Evolutionary conservation across 1,140 invertebrate genomes (phyloP), one percentile per base, ranked within the genome.

Genomic region (Belonocnema kinseyi): DNA sequence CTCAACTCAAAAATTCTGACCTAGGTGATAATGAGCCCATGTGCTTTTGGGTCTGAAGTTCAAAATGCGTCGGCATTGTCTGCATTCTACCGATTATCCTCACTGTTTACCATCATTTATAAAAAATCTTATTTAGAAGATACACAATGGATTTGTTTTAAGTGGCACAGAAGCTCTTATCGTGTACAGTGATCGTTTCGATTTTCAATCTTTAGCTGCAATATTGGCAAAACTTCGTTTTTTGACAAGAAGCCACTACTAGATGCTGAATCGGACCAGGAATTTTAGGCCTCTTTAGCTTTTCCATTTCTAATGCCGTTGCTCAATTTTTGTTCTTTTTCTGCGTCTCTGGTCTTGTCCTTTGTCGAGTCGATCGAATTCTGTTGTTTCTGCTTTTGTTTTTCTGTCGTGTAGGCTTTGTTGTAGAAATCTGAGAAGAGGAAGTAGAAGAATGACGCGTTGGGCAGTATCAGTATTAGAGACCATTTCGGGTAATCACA

Each of bases 401-500:
- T 78, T 66, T 81, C 78, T 58, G 75, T 19, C 0, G 73, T 78
- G 51, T 96, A 96, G 0, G 95, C 93, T 84, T 95, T 95, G 77
- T 94, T 94, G 85, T 96, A 96, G 89, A 96, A 97, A 83, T 96
- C 95, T 73, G 93, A 93, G 90, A 96, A 96, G 21, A 96, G 90
- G 83, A 95, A 94, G 85, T 96, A 96, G 92, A 96, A 96, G 92
- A 96, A 96, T 14, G 95, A 93, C 14, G 94, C 94, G 86, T 96
- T 96, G 4, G 95, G 95, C n/a, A 96, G 90, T 16, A 94, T 95
- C 71, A 96, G 93, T 80, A 94, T 91, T 1, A 96, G 90, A 0
- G 94, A 93, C 94, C 94, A 95, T 75, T 93, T 92, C 2, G 97
- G 97, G 86, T 96, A 98, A 7, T 95, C 94, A 88, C 97, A 98